These are phyloP conservation scores for Trilocha varians DNA, from an alignment of 2,888 invertebrate genomes.

Conservation along the genomic window DNA sequence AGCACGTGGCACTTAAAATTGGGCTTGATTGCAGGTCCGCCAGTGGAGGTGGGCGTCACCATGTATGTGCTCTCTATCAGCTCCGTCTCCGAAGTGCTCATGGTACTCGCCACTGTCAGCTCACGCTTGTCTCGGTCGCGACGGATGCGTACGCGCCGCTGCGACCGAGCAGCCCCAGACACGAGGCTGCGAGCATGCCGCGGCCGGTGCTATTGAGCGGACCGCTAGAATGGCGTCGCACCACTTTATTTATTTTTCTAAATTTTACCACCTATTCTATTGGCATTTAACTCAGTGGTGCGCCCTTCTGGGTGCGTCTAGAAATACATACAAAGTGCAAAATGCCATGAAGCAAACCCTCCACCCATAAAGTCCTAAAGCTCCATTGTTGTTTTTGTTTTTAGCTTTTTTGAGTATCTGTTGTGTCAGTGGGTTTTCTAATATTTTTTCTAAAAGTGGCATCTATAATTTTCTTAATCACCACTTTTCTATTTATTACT, in stretches of 20 bases:
- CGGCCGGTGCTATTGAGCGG: slow-evolving; percentile 65
- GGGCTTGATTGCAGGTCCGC: slow-evolving; percentile 88
- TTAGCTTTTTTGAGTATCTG: slow-evolving; percentile 54
- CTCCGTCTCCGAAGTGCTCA: slow-evolving; percentile 98
- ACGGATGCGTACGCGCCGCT: slow-evolving; percentile 39
- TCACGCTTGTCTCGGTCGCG: slow-evolving; percentile 62
- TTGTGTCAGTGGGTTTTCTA: slow-evolving; percentile 49
- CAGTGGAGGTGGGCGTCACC: slow-evolving; percentile 98
- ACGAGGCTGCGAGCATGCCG: slow-evolving; percentile 72
- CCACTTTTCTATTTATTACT: slow-evolving; percentile 35
- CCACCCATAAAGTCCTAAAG: slow-evolving; percentile 34
- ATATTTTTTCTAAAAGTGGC: slow-evolving; percentile 34
- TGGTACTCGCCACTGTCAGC: slow-evolving; percentile 82
- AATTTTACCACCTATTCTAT: slow-evolving; percentile 5
- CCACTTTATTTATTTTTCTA: slow-evolving; percentile 16
- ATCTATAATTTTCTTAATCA: slow-evolving; percentile 26
- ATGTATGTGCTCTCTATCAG: slow-evolving; percentile 99
- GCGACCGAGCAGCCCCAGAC: slow-evolving; percentile 71
- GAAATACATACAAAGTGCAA: slow-evolving; percentile 44
- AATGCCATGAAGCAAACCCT: slow-evolving; percentile 38
- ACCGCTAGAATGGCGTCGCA: slow-evolving; percentile 42
- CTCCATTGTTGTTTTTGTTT: slow-evolving; percentile 46
- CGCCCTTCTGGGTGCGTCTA: slow-evolving; percentile 41
- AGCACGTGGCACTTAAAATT: slow-evolving; percentile 56
- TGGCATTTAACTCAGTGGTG: slow-evolving; percentile 24